Percentiles rank a stretch among this genome's conserved stretches.
These are phyloP conservation scores for Melanargia galathea DNA, from an alignment of 2,888 invertebrate genomes.

Conservation along the genomic window DNA sequence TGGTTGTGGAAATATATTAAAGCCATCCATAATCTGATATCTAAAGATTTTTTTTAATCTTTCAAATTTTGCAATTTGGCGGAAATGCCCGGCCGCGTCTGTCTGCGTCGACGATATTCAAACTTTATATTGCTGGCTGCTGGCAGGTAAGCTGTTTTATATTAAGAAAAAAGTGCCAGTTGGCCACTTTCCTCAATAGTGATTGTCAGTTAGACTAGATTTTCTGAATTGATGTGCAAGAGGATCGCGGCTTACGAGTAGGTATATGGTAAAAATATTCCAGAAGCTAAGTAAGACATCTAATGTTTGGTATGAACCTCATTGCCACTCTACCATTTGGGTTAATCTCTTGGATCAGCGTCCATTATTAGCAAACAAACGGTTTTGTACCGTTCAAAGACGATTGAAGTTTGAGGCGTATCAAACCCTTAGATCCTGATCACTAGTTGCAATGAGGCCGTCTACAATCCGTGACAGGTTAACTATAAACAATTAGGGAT, in stretches of 20 bases:
- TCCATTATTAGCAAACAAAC: conserved; percentile 49
- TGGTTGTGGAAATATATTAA: too few species aligned
- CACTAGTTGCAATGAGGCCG: conserved; percentile 37
- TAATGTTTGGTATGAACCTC: neutral
- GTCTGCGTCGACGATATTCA: neutral
- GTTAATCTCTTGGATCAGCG: conserved; percentile 3
- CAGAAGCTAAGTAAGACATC: too few species aligned
- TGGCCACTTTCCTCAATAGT: neutral
- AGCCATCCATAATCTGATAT: too few species aligned
- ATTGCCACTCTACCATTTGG: conserved; percentile 2
- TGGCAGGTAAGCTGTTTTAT: neutral
- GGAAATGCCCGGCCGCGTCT: conserved; percentile 22
- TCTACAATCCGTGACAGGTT: conserved; percentile 18
- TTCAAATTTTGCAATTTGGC: too few species aligned
- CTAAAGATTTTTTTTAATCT: too few species aligned
- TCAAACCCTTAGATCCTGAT: conserved; percentile 39
- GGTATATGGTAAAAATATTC: too few species aligned
- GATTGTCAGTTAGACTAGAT: neutral
- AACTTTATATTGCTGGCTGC: neutral
- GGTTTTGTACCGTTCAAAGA: conserved; percentile 27
- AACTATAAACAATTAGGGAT: conserved; percentile 12
- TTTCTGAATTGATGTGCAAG: neutral
- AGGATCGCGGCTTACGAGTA: too few species aligned
- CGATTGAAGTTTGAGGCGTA: conserved; percentile 24
- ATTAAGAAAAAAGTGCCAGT: neutral